phyloP scores from a whole-genome alignment of 2,797 vertebrate species.

The Protonibea diacanthus region DNA sequence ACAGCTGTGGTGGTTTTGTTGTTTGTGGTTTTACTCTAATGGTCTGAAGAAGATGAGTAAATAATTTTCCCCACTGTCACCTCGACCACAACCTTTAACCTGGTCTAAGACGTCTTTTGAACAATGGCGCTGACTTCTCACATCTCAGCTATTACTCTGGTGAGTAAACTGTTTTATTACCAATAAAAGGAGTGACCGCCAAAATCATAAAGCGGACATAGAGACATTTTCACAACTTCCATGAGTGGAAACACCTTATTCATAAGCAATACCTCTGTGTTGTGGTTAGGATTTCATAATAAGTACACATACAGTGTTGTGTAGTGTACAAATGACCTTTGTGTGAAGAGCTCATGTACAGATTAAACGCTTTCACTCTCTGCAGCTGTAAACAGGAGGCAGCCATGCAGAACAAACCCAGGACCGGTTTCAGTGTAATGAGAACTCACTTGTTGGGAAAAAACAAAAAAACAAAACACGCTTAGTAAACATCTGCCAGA shows the following conservation, averaged over 20 bases:
- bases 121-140: not conserved
- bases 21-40: not conserved
- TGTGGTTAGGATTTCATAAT: constrained; percentile 15
- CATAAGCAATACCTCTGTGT: not conserved
- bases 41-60: not conserved
- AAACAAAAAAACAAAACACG: constrained; percentile 42
- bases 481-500: constrained; percentile 35
- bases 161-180: not conserved
- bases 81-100: not conserved
- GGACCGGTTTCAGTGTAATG: constrained; percentile 31
- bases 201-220: not conserved
- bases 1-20: not conserved
- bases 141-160: not conserved
- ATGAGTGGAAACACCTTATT: constrained; percentile 11
- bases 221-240: not conserved
- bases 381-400: constrained; percentile 55
- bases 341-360: constrained; percentile 23
- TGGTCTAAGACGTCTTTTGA: not conserved
- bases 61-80: not conserved
- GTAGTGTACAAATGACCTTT: constrained; percentile 26
- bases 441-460: constrained; percentile 16
- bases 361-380: constrained; percentile 50
- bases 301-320: not conserved
- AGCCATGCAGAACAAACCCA: constrained; percentile 51
- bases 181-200: not conserved